Percentiles rank a stretch among this genome's conserved stretches.
Evolutionary conservation across 2,113 vertebrate genomes (phyloP).

Genomic region (Pholis gunnellus): DNA sequence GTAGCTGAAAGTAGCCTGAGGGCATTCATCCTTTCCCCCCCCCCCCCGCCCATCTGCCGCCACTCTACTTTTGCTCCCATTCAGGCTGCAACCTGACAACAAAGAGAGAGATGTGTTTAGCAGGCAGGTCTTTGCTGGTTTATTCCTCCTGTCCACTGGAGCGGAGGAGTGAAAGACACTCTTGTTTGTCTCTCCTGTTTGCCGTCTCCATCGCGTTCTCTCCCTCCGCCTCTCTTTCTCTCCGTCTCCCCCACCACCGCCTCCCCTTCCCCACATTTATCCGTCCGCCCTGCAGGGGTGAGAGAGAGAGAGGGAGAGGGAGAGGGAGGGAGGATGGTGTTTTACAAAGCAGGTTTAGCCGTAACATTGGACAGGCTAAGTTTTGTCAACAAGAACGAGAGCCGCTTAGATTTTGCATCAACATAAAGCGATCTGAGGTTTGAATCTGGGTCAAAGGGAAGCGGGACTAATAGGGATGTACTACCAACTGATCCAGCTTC

Average conservation of each 20-base stretch:
- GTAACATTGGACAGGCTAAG: slow-evolving; percentile 55
- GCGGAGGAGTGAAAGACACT: slow-evolving; percentile 68
- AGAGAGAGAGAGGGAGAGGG: neutral
- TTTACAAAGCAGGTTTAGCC: slow-evolving; percentile 65
- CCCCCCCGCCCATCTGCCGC: slow-evolving; percentile 49
- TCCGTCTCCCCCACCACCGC: neutral
- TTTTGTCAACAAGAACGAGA: slow-evolving; percentile 70
- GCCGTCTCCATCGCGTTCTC: slow-evolving; percentile 53
- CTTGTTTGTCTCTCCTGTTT: slow-evolving; percentile 74
- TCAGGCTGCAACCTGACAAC: slow-evolving; percentile 76
- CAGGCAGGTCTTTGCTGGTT: slow-evolving; percentile 76
- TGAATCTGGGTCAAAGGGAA: slow-evolving; percentile 73
- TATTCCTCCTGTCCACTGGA: slow-evolving; percentile 72
- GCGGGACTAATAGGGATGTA: slow-evolving; percentile 62
- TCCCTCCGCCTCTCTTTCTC: neutral
- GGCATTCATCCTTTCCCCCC: slow-evolving; percentile 63
- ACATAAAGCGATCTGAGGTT: slow-evolving; percentile 55
- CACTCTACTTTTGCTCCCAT: slow-evolving; percentile 69
- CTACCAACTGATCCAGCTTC: slow-evolving; percentile 54
- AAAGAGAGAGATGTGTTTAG: slow-evolving; percentile 77
- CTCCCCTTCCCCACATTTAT: slow-evolving; percentile 13
- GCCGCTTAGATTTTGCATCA: slow-evolving; percentile 55
- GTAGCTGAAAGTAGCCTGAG: slow-evolving; percentile 75
- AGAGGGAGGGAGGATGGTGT: slow-evolving; percentile 24
- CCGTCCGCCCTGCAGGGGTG: slow-evolving; percentile 49